Evolutionary conservation across 2,888 invertebrate genomes (phyloP).

Genomic region (Lepidochrysops patricia): DNA sequence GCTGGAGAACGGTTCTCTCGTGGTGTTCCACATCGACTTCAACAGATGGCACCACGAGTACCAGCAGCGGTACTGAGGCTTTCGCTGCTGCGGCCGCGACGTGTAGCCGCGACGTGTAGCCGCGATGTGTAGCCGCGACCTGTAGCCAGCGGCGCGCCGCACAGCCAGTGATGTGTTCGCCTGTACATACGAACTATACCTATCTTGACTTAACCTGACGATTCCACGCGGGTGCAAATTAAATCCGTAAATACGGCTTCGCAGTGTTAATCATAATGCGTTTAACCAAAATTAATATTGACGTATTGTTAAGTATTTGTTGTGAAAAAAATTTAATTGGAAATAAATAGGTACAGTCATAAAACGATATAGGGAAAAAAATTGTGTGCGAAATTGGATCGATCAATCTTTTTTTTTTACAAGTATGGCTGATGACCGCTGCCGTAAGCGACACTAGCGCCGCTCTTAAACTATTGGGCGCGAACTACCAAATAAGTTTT

Average conservation of each 20-base stretch:
- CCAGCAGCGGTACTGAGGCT: slow-evolving; percentile 89
- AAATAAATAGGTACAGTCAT: not conserved
- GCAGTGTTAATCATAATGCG: not conserved
- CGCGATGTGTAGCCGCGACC: slow-evolving; percentile 16
- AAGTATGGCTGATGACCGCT: too few relatives aligned
- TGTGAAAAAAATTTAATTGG: slow-evolving; percentile 14
- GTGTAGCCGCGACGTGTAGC: slow-evolving; percentile 17
- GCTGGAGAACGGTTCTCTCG: slow-evolving; percentile 96
- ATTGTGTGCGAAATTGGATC: too few relatives aligned
- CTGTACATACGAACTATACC: slow-evolving; percentile 1
- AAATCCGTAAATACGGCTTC: too few relatives aligned
- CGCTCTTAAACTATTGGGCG: too few relatives aligned
- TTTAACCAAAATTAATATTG: not conserved
- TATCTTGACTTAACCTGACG: too few relatives aligned
- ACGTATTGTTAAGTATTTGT: slow-evolving; percentile 12
- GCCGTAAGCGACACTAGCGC: not conserved
- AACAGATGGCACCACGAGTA: slow-evolving; percentile 98
- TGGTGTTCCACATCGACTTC: slow-evolving; percentile 99
- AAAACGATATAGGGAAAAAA: too few relatives aligned
- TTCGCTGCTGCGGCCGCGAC: slow-evolving; percentile 22
- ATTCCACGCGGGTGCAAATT: too few relatives aligned
- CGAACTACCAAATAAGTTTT: not conserved
- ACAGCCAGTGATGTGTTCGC: not conserved
- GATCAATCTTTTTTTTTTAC: too few relatives aligned
- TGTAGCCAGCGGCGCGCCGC: not conserved